Evolutionary conservation across 2,888 invertebrate species (phyloP).

Genomic region (Nomada hirtipes): DNA sequence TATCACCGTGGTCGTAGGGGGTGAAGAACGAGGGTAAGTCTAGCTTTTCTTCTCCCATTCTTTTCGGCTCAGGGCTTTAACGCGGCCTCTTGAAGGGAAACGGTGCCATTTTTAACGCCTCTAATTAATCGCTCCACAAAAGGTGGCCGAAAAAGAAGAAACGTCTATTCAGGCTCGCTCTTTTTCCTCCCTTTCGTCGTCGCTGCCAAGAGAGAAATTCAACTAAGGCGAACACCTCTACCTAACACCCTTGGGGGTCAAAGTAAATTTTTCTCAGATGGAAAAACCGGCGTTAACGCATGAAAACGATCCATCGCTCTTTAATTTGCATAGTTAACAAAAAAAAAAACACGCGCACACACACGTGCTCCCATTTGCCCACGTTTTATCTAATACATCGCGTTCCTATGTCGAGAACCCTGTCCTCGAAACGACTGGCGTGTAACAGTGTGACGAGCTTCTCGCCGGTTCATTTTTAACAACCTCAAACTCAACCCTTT

Average conservation of each 20-base stretch:
- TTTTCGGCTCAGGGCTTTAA: constrained; percentile 48
- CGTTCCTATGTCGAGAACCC: background rate
- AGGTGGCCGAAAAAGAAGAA: constrained; percentile 3
- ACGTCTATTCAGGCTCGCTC: constrained; percentile 24
- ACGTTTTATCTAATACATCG: background rate
- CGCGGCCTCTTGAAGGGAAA: constrained; percentile 21
- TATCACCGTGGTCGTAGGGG: constrained; percentile 32
- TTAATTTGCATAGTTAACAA: constrained; percentile 27
- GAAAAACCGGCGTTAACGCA: background rate
- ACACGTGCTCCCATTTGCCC: background rate
- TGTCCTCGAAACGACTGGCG: constrained; percentile 14
- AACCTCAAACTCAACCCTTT: constrained; percentile 48
- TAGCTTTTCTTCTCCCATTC: constrained; percentile 49
- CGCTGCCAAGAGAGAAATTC: constrained; percentile 9
- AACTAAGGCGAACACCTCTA: constrained; percentile 15
- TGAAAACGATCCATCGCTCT: background rate
- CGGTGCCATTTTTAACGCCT: constrained; percentile 60
- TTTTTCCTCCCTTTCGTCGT: background rate
- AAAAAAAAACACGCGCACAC: constrained; percentile 4
- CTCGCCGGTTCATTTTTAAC: constrained; percentile 62
- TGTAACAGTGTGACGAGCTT: constrained; percentile 67
- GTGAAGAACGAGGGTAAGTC: constrained; percentile 46
- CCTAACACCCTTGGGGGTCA: constrained; percentile 6
- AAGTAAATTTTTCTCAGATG: background rate
- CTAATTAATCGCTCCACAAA: constrained; percentile 70